Evolutionary conservation across 2,797 vertebrate genomes (phyloP).

Genomic region (Pteropus rufus): DNA sequence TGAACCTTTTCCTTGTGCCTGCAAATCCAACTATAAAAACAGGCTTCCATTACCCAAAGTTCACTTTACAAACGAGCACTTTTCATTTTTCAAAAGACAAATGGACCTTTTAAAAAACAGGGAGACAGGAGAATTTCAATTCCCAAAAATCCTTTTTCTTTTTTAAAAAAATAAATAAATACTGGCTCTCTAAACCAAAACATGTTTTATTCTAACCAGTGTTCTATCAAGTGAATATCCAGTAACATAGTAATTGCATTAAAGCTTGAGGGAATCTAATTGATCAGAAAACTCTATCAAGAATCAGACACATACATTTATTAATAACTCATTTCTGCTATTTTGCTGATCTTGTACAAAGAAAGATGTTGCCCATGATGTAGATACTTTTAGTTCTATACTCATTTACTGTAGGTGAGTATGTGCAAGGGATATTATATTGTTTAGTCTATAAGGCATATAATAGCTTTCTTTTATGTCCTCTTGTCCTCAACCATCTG

Average conservation of each 20-base stretch:
- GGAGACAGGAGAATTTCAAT: not conserved
- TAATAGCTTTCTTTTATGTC: slow-evolving; percentile 23
- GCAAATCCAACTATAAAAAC: not conserved
- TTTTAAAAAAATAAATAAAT: not conserved
- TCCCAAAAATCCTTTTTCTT: not conserved
- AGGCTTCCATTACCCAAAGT: not conserved
- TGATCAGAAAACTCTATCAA: not conserved
- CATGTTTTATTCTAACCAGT: not conserved
- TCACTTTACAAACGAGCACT: not conserved
- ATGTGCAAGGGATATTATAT: not conserved
- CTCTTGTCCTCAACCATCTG: slow-evolving; percentile 11
- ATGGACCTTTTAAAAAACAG: not conserved
- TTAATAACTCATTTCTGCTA: not conserved
- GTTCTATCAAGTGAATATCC: not conserved
- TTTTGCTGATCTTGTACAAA: not conserved
- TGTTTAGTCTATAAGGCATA: not conserved
- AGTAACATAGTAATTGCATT: not conserved
- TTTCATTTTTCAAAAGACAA: not conserved
- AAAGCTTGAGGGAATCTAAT: not conserved
- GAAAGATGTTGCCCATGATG: not conserved
- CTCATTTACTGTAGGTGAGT: not conserved
- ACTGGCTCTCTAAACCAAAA: not conserved
- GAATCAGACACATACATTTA: not conserved
- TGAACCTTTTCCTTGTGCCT: not conserved
- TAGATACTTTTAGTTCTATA: not conserved